Base-by-base conservation (phyloP, 2,113 vertebrate species). In the Pterophyllum scalare region DNA sequence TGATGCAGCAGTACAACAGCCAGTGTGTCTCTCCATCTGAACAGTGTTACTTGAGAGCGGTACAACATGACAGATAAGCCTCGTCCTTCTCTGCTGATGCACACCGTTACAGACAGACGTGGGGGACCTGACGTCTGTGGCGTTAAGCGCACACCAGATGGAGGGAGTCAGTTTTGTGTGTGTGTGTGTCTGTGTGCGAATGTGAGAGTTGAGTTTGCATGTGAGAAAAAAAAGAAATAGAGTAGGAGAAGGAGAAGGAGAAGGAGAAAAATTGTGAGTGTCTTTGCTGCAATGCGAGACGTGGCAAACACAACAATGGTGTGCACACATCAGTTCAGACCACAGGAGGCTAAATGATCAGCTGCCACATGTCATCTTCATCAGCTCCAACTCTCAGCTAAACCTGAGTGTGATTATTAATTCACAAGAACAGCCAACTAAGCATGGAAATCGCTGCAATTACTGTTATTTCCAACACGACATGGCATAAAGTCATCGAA, bases 1-100 rank as follows among this genome's bases (percentile, higher is more conserved):
- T 92, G 89, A 91, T 88, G 87, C 87, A 88, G 91, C 87, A 85
- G 70, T 64, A 87, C 74, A 70, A 67, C 88, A 85, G 87, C 46
- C 83, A 82, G 87, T 43, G 65, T 70, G 78, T 80, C 60, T 85
- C 67, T 81, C 65, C 56, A 38, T 89, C 85, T 59, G 46, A 82
- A 78, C 87, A 82, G 82, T 61, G 86, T 80, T 59, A 90, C 76
- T 84, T 78, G 33, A 84, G 59, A 80, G 82, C 28, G 52, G 59
- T 78, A 86, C 84, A 79, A 77, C 80, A 81, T 64, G 83, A 85
- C 77, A 28, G 81, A 88, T 57, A 6, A 80, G 35, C 11, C 10
- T 52, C 70, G 15, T 52, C 79, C 57, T 59, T 60, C 59, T 83
- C 52, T 78, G 79, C 7, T 65, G 81, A 75, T 84, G 85, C 78